Base-by-base conservation (phyloP, 1,140 invertebrate genomes). In the Drosophila funebris region DNA sequence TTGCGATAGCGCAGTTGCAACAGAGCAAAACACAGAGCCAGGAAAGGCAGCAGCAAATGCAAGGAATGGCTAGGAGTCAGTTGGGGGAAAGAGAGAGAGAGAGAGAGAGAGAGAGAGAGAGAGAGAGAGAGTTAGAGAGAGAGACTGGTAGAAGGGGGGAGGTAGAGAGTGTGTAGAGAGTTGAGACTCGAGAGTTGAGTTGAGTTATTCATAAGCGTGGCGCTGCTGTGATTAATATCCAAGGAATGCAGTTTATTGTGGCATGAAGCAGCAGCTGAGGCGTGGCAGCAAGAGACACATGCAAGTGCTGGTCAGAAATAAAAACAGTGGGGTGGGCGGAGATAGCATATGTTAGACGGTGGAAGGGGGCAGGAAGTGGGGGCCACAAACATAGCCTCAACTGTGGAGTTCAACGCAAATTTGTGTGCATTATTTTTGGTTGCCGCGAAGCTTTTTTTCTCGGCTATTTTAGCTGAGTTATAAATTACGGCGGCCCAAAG, bases 381-480 rank as follows among this genome's bases (percentile, higher is more conserved):
- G 57, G 36, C 53, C 56, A 11, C 18, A 2, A 62, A 13, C n/a
- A 7, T 22, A 27, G 11, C 39, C 18, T 44, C n/a, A 37, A 72
- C 36, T 36, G 16, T 67, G 29, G 53, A 69, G 63, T 39, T 66
- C 81, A 60, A 81, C 74, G 66, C 61, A 87, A 87, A 87, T 81
- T 85, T 85, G 77, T 87, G 82, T 71, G 77, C 74, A 75, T 87
- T 85, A 72, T 60, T 73, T 68, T 83, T 67, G 62, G 56, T 52
- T 44, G 77, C 68, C 61, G 73, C 58, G 20, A 66, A 76, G 73
- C 46, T 74, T 82, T 82, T 82, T 83, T 83, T 73, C 67, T 73
- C 64, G 62, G 83, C 78, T 68, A 78, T 88, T 87, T 87, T 87
- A 76, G 78, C 79, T 88, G 64, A 77, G 83, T 88, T 88, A 88